Base-by-base conservation (phyloP, 2,888 invertebrate genomes). In the Scaptomyza flava region DNA sequence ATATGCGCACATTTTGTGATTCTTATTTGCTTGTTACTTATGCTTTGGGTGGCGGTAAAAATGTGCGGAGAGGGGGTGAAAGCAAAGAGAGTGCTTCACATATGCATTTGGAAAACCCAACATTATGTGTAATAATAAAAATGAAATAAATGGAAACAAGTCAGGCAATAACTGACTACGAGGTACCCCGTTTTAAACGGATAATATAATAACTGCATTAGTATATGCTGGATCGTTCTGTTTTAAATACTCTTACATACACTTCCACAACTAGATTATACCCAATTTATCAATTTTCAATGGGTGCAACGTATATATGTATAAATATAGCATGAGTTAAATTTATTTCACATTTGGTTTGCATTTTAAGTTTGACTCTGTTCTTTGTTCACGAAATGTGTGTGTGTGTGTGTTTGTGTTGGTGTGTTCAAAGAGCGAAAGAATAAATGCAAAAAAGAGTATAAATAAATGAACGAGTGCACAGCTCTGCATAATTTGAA, bases 1-100 rank as follows among this genome's bases (percentile, higher is more conserved):
- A 79, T 82, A 75, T 74, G 68, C 66, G 58, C 63, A 79, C 72
- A 81, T 69, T 87, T 83, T 64, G 68, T 73, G 75, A 69, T 80
- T 83, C 66, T 74, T 83, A 77, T 80, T 86, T 81, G 58, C 68
- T 54, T 64, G 66, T 71, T 73, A 63, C 68, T 66, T 69, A 68
- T 53, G 59, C 30, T 63, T 54, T 34, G 42, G 30, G 11, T 23
- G 8, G 23, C 14, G 23, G 34, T 43, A 33, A 45, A 20, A 30
- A 12, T 46, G 42, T 14, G 41, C 27, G 17, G 8, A 1, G 2
- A 30, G 14, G 31, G 11, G 12, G 17, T 11, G 12, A 14, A 46
- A 36, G 34, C 5, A 12, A 46, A 52, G 34, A 14, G 30, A 51
- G 31, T 9, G 33, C 42, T 20, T 12, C 20, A 23, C 27, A 46